Base-by-base conservation (phyloP, 2,113 vertebrate species). In the Stegostoma tigrinum region DNA sequence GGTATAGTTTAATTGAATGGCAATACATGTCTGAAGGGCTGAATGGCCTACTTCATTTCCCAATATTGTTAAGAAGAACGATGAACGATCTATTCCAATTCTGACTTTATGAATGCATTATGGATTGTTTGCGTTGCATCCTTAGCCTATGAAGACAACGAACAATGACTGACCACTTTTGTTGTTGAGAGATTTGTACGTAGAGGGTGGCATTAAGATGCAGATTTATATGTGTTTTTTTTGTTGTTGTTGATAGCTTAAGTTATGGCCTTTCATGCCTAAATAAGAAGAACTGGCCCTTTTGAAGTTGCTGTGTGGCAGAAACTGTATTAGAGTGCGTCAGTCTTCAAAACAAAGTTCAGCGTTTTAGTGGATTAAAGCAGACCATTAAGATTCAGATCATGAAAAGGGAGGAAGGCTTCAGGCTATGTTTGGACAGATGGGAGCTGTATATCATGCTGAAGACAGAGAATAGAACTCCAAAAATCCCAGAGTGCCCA, bases 351-450 rank as follows among this genome's bases (percentile, higher is more conserved):
- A 87, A 87, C 85, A 24, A 30, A 87, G 45, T 87, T 87, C 85
- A 87, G 21, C 12, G 45, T 48, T 52, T 52, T 27, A 30, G 85
- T 87, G 85, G 85, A 52, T 87, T 42, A 52, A 52, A 87, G 85
- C 21, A 24, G 6, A 87, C 45, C 42, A 87, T 52, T 87, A 0
- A 34, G 96, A 89, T 7, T 12, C 0, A 0, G 96, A 93, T 1
- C 96, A n/a, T 0, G 75, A 23, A 34, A 66, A 87, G 0, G 0
- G 70, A 96, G 95, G 48, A 68, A 95, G 96, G 67, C 0, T 0
- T 66, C 17, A 0, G 23, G 85, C 85, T 52, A 87, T 91, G 94
- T 96, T 96, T 96, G 94, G 24, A 96, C 96, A 97, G 96, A 96
- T 94, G 96, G 48, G 34, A 83, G n/a, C 45, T 85, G 78, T 96